These are phyloP conservation scores for Neopelma chrysocephalum DNA, from an alignment of 2,797 vertebrate species.

Conservation along the genomic window DNA sequence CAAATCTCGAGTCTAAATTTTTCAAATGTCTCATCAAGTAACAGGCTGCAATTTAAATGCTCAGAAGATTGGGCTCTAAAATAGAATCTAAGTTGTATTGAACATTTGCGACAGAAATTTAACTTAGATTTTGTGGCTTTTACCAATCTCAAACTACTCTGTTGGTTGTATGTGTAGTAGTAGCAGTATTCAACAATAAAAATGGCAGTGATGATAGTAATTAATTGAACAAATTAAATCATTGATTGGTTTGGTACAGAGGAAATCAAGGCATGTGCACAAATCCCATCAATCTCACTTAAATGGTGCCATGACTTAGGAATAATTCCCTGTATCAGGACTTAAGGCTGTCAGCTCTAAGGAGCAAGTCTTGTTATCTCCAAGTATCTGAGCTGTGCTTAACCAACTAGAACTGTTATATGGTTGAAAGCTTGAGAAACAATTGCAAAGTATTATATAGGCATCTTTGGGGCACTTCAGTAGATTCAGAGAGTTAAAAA, in stretches of 20 bases:
- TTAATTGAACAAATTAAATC: neutral
- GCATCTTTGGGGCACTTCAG: neutral
- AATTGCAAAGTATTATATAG: neutral
- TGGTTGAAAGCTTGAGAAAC: neutral
- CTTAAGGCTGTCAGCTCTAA: neutral
- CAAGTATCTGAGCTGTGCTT: neutral
- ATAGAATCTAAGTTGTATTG: neutral
- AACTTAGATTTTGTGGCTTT: neutral
- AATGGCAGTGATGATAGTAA: neutral
- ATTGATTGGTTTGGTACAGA: neutral
- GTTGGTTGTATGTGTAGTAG: neutral
- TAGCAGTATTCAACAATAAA: neutral
- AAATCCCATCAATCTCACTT: conserved; percentile 1
- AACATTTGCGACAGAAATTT: neutral
- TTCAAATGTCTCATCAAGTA: neutral
- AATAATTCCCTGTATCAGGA: neutral
- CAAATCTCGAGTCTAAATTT: neutral
- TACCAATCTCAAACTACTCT: neutral
- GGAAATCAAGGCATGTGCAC: neutral
- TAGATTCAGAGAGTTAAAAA: conserved; percentile 2
- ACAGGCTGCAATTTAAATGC: neutral
- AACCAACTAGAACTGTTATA: neutral
- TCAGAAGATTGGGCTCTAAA: neutral
- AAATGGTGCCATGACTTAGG: neutral
- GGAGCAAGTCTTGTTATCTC: neutral